Base-by-base conservation (phyloP, 2,888 invertebrate genomes). In the Drosophila conformis region DNA sequence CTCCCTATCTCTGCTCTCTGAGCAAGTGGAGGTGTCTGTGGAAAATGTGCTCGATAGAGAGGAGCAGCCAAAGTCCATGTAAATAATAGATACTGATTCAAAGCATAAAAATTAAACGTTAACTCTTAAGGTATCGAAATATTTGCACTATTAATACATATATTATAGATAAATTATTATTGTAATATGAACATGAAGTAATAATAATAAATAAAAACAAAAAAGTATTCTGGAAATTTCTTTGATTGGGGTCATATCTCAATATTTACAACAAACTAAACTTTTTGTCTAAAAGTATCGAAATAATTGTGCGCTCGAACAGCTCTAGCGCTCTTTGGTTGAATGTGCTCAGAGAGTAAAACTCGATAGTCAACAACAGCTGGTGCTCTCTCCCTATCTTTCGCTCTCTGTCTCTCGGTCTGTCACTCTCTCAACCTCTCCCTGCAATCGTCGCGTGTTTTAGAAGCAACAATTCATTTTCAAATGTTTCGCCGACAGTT, bases 401-500 rank as follows among this genome's bases (percentile, higher is more conserved):
- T 60, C 61, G 6, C 13, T 42, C 63, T 27, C 25, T 29, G 10
- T 29, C 11, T 51, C 64, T 40, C 40, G 2, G 40, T 40, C 11
- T n/a, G 40, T 11, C 40, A 21, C 11, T n/a, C n/a, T 15, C 46
- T 46, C 57, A 15, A 27, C 27, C 18, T 31, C 10, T 51, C 62
- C 48, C 33, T 54, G 49, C 27, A 36, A 59, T 35, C 69, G 53
- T 74, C 67, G 83, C 80, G 61, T 86, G 78, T 82, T 85, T 87
- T 88, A 77, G 80, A 85, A 77, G 75, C 83, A 90, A 86, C 89
- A 90, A 85, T 77, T 74, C 59, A 61, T 66, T 72, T 85, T 76
- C 52, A 82, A 86, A 80, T 73, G 78, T 58, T 76, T 53, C 63
- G 65, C 69, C 56, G 57, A 52, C 67, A 66, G 73, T 74, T 79